A percentile compares a stretch with the other conserved stretches of the same genome.
Evolutionary conservation across 2,113 vertebrate genomes (phyloP).

Genomic region (Pelusios castaneus): DNA sequence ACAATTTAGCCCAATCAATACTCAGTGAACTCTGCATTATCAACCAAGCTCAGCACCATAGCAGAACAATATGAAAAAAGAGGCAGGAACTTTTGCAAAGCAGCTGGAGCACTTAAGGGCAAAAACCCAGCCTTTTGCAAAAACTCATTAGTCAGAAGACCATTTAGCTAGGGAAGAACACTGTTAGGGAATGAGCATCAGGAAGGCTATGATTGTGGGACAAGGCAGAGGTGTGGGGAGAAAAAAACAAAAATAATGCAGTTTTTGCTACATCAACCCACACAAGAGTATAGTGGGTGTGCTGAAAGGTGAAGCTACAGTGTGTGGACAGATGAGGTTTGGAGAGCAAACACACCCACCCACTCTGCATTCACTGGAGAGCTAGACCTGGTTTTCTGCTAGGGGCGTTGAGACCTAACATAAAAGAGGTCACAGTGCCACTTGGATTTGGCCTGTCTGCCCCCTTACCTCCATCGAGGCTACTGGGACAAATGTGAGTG

Average conservation of each 20-base stretch:
- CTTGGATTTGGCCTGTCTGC: neutral
- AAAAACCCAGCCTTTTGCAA: neutral
- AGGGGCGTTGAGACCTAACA: neutral
- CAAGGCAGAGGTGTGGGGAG: neutral
- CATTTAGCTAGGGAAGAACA: neutral
- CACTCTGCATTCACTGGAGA: neutral
- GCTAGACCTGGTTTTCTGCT: too few species aligned
- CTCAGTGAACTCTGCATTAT: neutral
- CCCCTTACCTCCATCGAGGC: neutral
- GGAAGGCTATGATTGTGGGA: neutral
- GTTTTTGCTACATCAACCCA: neutral
- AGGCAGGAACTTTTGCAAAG: neutral
- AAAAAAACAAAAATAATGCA: neutral
- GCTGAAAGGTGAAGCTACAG: neutral
- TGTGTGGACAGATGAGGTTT: accelerated
- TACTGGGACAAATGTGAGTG: neutral
- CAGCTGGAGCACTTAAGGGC: neutral
- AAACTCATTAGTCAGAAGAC: neutral
- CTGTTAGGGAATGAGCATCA: neutral
- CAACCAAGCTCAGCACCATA: neutral
- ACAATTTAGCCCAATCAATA: neutral
- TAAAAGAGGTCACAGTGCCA: neutral
- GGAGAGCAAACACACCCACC: neutral
- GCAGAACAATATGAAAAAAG: neutral
- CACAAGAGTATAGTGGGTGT: neutral